phyloP scores from a whole-genome alignment of 1,140 invertebrate species.

The Camponotus pennsylvanicus region DNA sequence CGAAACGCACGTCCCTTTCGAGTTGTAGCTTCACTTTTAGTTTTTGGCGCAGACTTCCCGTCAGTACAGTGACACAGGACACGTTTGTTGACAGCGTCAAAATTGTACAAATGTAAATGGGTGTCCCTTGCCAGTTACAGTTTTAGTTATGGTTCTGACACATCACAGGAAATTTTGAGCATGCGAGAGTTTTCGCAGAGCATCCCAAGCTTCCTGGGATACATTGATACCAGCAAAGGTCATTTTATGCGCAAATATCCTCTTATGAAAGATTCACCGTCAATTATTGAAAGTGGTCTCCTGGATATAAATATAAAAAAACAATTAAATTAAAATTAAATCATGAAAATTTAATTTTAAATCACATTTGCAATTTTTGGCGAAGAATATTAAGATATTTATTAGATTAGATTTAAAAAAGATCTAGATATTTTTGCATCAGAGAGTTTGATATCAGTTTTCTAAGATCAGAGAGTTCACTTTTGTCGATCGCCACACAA shows the following conservation, averaged over 20 bases:
- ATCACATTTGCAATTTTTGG: neutral
- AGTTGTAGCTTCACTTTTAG: conserved; percentile 38
- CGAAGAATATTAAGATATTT: neutral
- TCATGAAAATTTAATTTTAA: neutral
- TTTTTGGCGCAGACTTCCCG: conserved; percentile 33
- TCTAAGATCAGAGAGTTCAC: neutral
- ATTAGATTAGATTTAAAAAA: too few species aligned
- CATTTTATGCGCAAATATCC: neutral
- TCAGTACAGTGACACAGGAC: conserved; percentile 18
- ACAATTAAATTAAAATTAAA: neutral
- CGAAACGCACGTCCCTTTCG: neutral
- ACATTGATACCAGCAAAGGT: neutral
- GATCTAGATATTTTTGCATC: neutral
- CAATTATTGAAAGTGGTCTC: neutral
- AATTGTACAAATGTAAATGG: conserved; percentile 32
- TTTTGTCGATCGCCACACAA: neutral
- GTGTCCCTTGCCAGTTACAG: conserved; percentile 11
- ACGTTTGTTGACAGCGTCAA: conserved; percentile 44
- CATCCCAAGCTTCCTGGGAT: neutral
- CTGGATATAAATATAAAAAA: neutral
- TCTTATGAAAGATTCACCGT: neutral
- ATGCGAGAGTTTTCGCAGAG: neutral
- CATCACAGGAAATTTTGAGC: conserved; percentile 29
- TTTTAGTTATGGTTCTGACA: conserved; percentile 53
- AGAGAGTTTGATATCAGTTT: neutral